Percentiles rank a stretch among this genome's conserved stretches.
phyloP scores from a whole-genome alignment of 2,888 invertebrate species.

The Spilarctia lutea region DNA sequence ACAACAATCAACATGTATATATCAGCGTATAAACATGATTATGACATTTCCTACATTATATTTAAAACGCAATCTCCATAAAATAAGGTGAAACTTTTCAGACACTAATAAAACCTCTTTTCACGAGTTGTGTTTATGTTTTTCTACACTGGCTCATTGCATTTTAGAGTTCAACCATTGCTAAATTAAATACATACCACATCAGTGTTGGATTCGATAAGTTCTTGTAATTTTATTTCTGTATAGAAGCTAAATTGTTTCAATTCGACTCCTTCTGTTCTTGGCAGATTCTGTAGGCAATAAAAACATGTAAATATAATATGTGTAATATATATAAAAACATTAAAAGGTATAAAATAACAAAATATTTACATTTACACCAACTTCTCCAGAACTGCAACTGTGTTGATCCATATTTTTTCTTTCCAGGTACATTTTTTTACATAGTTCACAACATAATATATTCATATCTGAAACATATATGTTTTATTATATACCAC shows the following conservation, averaged over 20 bases:
- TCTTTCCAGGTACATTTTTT: constrained; percentile 73
- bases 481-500: neutral
- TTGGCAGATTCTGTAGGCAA: constrained; percentile 38
- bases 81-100: neutral
- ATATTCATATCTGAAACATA: constrained; percentile 68
- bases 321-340: neutral
- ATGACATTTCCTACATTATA: neutral
- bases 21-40: too few species aligned
- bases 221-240: constrained; percentile 65
- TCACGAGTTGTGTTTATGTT: neutral
- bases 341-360: neutral
- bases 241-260: constrained; percentile 48
- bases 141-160: neutral
- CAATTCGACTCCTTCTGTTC: constrained; percentile 38
- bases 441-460: constrained; percentile 70
- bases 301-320: neutral
- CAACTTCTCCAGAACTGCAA: constrained; percentile 54
- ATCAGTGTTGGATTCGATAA: constrained; percentile 61
- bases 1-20: too few species aligned
- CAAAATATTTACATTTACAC: constrained; percentile 37
- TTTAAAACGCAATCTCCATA: neutral
- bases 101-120: neutral
- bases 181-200: constrained; percentile 49
- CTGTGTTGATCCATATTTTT: constrained; percentile 65
- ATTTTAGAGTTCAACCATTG: neutral